phyloP scores from a whole-genome alignment of 2,888 invertebrate genomes.

The Lepetodrilus schrolli region DNA sequence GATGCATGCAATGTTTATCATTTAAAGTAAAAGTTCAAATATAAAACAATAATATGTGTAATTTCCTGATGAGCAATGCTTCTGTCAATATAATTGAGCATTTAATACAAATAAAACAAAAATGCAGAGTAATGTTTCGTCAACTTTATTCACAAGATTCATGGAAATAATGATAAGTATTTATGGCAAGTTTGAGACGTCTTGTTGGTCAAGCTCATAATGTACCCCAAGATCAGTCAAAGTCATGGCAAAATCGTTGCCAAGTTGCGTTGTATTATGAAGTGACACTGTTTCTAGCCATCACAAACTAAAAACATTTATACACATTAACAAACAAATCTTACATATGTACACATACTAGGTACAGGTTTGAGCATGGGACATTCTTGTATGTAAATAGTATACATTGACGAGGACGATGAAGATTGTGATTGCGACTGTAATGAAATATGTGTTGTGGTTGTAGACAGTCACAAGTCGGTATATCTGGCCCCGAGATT shows the following conservation, averaged over 20 bases:
- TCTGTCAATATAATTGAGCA: too few species aligned
- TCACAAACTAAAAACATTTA: conserved; percentile 13
- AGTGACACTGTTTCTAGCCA: background rate
- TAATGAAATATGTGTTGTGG: background rate
- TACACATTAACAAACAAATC: background rate
- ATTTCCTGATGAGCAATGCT: too few species aligned
- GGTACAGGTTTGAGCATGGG: conserved; percentile 14
- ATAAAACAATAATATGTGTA: too few species aligned
- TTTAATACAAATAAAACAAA: background rate
- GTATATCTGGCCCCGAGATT: background rate
- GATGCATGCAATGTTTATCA: too few species aligned
- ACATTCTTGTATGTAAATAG: background rate
- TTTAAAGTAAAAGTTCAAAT: too few species aligned
- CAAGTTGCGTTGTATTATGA: conserved; percentile 7
- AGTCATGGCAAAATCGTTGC: conserved; percentile 3
- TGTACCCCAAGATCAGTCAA: conserved; percentile 4
- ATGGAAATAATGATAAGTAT: conserved; percentile 12
- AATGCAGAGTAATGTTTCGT: background rate
- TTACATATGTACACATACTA: conserved; percentile 13
- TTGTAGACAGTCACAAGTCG: background rate
- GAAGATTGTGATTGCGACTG: background rate
- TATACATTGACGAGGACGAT: conserved; percentile 1
- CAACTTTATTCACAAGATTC: conserved; percentile 23
- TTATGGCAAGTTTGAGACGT: conserved; percentile 23
- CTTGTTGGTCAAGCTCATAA: background rate